Percentiles rank a stretch among this genome's conserved stretches.
Conservation (phyloP, 2,888 invertebrate species). For the Acrobasis suavella region DNA sequence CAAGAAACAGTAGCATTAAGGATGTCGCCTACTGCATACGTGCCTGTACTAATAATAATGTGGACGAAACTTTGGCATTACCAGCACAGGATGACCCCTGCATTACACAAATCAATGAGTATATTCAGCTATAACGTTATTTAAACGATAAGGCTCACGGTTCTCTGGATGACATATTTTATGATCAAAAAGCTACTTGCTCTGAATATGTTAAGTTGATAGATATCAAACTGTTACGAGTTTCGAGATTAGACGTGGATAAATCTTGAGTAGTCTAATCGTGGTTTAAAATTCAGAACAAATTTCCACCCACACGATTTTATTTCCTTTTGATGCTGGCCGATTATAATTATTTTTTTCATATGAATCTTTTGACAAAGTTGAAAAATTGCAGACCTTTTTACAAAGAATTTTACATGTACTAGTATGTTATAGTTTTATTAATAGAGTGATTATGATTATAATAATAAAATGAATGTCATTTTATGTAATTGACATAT, state of each 20-base stretch:
- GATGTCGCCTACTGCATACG: constrained; percentile 68
- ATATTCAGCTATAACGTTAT: constrained; percentile 3
- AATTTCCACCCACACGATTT: neutral
- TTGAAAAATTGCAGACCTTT: too few species aligned
- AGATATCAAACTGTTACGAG: constrained; percentile 6
- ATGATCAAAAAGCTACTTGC: constrained; percentile 14
- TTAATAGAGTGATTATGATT: too few species aligned
- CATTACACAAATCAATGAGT: constrained; percentile 30
- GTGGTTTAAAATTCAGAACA: neutral
- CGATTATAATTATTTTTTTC: neutral
- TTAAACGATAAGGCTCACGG: constrained; percentile 36
- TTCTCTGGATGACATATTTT: constrained; percentile 34
- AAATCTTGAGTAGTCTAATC: neutral
- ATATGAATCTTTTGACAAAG: neutral
- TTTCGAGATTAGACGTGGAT: constrained; percentile 9
- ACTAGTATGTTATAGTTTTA: too few species aligned
- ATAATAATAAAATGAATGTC: too few species aligned
- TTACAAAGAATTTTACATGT: too few species aligned
- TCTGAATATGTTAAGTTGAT: constrained; percentile 16
- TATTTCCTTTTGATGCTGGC: neutral
- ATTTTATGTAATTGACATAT: too few species aligned
- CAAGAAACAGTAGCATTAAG: constrained; percentile 65
- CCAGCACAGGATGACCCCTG: constrained; percentile 47
- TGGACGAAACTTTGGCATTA: constrained; percentile 33
- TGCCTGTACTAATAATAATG: constrained; percentile 62